Evolutionary conservation across 2,797 vertebrate species (phyloP), one percentile per base, ranked within the genome.

Genomic region (Danio albolineatus): DNA sequence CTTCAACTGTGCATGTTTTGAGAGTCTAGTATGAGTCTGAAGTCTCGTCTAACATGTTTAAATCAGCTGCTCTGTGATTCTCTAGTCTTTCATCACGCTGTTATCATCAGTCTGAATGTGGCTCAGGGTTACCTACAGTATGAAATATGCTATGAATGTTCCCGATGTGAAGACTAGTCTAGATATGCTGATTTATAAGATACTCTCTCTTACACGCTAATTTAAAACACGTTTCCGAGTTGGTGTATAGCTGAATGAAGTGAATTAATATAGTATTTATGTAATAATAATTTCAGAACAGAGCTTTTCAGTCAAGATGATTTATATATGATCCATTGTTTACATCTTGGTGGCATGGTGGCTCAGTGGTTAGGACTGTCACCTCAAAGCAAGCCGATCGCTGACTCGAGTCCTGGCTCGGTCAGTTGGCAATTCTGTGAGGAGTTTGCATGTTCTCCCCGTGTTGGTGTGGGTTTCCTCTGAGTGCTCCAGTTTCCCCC

Each of bases 51-150:
- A 46, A 7, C 14, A 44, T 54, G 53, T 46, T 44, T 44, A 57
- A 54, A 54, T 54, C 16, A n/a, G 7, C 28, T 28, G 17, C 17
- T 1, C 1, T 4, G 4, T 1, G 7, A 46, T 73, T 2, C 12
- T 57, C 2, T 16, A 44, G 14, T 17, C 8, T 57, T 74, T 67
- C 17, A 60, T 38, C 17, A 17, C 61, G 74, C 67, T 14, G 71
- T 73, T 80, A 41, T 79, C 57, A 59, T 1, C 38, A 73, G 39
- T 73, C 70, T 73, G 9, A 13, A n/a, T 57, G 2, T 73, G 78
- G 59, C 69, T 39, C 14, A 28, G 28, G 28, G 28, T 28, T 28
- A 28, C 28, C 28, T n/a, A n/a, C n/a, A n/a, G 4, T n/a, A 39
- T 2, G 36, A 48, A 69, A 1, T 21, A 38, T 53, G 36, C 12